Evolutionary conservation across 2,888 invertebrate species (phyloP).

Genomic region (Tinea pellionella): DNA sequence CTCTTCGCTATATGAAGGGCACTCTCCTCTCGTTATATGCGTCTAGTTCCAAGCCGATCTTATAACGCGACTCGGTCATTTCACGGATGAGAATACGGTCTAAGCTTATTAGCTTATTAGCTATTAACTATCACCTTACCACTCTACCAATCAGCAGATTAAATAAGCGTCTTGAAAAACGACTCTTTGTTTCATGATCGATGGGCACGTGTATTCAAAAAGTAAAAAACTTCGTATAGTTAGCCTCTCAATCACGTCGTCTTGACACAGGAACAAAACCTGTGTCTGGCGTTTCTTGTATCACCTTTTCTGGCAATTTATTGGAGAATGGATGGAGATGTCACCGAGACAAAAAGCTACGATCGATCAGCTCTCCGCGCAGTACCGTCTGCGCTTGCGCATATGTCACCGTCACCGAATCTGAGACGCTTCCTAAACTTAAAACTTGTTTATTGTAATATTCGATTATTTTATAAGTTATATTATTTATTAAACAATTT

Average conservation of each 20-base stretch:
- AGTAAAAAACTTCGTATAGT: conserved; percentile 40
- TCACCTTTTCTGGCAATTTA: conserved; percentile 50
- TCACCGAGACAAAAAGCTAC: conserved; percentile 63
- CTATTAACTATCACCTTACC: too few relatives aligned
- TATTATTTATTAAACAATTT: too few relatives aligned
- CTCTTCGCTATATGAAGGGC: too few relatives aligned
- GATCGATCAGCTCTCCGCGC: conserved; percentile 50
- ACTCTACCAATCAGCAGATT: too few relatives aligned
- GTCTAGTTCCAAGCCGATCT: too few relatives aligned
- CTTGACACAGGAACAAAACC: background rate
- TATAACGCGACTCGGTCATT: too few relatives aligned
- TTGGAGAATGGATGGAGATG: conserved; percentile 60
- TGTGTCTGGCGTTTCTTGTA: conserved; percentile 16
- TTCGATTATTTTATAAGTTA: too few relatives aligned
- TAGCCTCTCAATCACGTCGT: conserved; percentile 43
- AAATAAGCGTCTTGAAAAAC: background rate
- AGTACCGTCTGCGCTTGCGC: conserved; percentile 36
- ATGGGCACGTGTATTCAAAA: conserved; percentile 54
- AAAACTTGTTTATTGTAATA: too few relatives aligned
- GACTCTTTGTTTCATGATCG: conserved; percentile 36
- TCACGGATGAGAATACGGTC: too few relatives aligned
- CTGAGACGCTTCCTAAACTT: conserved; percentile 20
- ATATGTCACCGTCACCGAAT: conserved; percentile 26
- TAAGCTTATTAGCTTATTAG: too few relatives aligned
- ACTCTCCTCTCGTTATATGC: too few relatives aligned